Evolutionary conservation across 2,888 invertebrate genomes (phyloP).

Genomic region (Drosophila rubida): DNA sequence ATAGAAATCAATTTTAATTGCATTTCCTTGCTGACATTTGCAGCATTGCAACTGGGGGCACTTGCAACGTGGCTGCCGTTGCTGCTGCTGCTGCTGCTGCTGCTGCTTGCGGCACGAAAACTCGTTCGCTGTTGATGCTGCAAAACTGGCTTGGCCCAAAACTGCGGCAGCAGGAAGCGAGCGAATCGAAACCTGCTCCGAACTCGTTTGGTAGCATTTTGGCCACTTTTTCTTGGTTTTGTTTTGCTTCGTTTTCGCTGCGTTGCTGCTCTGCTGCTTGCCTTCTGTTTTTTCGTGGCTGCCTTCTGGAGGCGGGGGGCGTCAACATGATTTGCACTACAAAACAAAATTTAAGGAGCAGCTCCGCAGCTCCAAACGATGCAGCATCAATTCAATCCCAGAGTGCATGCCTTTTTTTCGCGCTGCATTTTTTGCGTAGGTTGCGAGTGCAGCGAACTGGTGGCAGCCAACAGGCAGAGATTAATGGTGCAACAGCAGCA

Average conservation of each 20-base stretch:
- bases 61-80: slow-evolving; percentile 27
- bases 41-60: slow-evolving; percentile 3
- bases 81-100: not conserved
- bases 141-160: slow-evolving; percentile 60
- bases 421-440: slow-evolving; percentile 80
- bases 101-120: slow-evolving; percentile 29
- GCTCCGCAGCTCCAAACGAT: slow-evolving; percentile 40
- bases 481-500: slow-evolving; percentile 49
- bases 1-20: slow-evolving; percentile 75
- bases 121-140: slow-evolving; percentile 37
- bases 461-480: slow-evolving; percentile 71
- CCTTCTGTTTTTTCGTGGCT: not conserved
- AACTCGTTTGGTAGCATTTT: slow-evolving; percentile 77
- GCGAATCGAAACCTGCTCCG: slow-evolving; percentile 63
- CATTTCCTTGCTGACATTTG: slow-evolving; percentile 63
- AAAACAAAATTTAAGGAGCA: slow-evolving; percentile 76
- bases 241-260: not conserved
- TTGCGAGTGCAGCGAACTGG: slow-evolving; percentile 74
- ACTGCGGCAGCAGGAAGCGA: slow-evolving; percentile 14
- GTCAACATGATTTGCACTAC: slow-evolving; percentile 77
- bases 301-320: slow-evolving; percentile 53
- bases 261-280: too few relatives aligned
- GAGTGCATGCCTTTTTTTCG: slow-evolving; percentile 71
- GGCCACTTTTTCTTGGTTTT: slow-evolving; percentile 33
- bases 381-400: slow-evolving; percentile 30